Evolutionary conservation across 1,140 invertebrate species (phyloP), one percentile per base, ranked within the genome.

Genomic region (Diabrotica virgifera): DNA sequence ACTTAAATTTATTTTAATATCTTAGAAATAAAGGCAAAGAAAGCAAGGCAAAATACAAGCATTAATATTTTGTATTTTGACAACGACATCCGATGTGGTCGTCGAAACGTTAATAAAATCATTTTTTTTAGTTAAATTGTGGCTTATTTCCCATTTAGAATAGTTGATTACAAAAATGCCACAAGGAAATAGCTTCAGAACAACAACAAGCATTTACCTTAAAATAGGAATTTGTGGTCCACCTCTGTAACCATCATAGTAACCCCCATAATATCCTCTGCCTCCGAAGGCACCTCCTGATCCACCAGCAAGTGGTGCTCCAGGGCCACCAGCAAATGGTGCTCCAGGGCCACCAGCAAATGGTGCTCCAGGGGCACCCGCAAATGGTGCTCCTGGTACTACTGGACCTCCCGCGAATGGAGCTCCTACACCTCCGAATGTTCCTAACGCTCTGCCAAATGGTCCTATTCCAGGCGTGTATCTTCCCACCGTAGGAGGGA

Each of bases 381-480:
- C 58, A 35, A 24, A 24, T 24, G 24, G 73, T 38, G 10, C 61
- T 12, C 68, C 66, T 6, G 63, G 60, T 40, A 54, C 52, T 14
- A 40, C 59, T 7, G 63, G 59, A 46, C 58, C 53, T 14, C 54
- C 58, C 12, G 54, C 58, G 37, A 24, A 24, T 24, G 24, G 24
- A 24, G 55, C 62, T 5, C 46, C 55, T 8, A 6, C 55, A 10
- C 66, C 64, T 40, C 67, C 62, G 36, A 58, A 58, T 53, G 51
- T 60, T 37, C 50, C 60, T 56, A 38, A 38, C 62, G 11, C 76
- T 24, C 24, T 24, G 4, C 24, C 24, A 24, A 24, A 24, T 24
- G 24, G 24, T 70, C 84, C 84, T 63, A 82, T 81, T 36, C 76
- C 78, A 5, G 78, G 79, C 7, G 85, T 85, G 58, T 79, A 80